phyloP scores from a whole-genome alignment of 53 echinoderm and acorn worm species.

The Crossaster papposus region DNA sequence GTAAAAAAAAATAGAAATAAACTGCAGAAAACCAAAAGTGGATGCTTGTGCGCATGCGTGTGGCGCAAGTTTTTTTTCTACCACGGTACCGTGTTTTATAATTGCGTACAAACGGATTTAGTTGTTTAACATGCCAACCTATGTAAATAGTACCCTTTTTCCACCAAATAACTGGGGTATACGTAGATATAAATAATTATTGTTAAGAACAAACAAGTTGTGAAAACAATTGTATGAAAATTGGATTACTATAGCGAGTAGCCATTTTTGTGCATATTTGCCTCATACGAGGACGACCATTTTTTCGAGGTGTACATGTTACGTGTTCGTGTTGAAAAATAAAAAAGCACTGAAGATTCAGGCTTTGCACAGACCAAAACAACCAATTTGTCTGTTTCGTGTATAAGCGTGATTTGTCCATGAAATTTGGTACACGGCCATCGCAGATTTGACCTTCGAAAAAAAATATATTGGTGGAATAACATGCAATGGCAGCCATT shows the following conservation, averaged over 20 bases:
- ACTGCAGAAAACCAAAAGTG: conserved; percentile 20
- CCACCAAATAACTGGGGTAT: conserved; percentile 58
- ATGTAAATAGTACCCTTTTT: conserved; percentile 50
- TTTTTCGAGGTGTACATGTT: conserved; percentile 54
- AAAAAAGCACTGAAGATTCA: conserved; percentile 41
- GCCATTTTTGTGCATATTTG: conserved; percentile 58
- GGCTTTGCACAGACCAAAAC: conserved; percentile 31
- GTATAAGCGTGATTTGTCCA: background rate
- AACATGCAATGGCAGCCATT: too few species aligned
- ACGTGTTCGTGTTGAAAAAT: conserved; percentile 48
- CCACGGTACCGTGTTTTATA: conserved; percentile 54
- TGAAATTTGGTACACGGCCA: background rate
- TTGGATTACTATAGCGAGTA: conserved; percentile 46
- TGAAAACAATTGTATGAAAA: conserved; percentile 36
- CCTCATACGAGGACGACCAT: conserved; percentile 14
- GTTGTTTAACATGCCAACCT: conserved; percentile 32
- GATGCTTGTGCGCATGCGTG: conserved; percentile 43
- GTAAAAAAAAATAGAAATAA: background rate
- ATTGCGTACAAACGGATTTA: conserved; percentile 27
- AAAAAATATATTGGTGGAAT: too few species aligned
- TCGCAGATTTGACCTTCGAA: too few species aligned
- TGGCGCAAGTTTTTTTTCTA: conserved; percentile 46
- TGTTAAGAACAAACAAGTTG: conserved; percentile 47
- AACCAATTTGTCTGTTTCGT: background rate
- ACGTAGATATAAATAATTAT: conserved; percentile 56